These are phyloP conservation scores for Ichneumoninae sp. DNA, from an alignment of 2,888 invertebrate genomes.

Conservation along the genomic window DNA sequence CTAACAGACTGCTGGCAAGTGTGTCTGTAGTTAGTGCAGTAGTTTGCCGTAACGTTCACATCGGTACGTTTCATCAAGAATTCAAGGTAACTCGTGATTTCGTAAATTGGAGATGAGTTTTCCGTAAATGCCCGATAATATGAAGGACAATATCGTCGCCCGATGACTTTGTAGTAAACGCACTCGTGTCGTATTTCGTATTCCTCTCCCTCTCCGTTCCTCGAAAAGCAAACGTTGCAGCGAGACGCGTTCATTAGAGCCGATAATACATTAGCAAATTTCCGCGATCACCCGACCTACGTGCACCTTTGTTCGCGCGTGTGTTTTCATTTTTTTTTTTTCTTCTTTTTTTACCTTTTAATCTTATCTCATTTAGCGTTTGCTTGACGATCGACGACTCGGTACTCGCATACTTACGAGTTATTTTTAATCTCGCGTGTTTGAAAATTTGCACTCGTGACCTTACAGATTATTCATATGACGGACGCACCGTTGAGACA, in stretches of 20 bases:
- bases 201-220: not conserved
- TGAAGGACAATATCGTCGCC: not conserved
- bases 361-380: constrained; percentile 16
- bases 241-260: not conserved
- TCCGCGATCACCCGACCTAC: not conserved
- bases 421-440: not conserved
- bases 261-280: not conserved
- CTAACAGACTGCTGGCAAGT: constrained; percentile 74
- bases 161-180: not conserved
- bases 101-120: not conserved
- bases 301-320: constrained; percentile 25
- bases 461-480: constrained; percentile 74
- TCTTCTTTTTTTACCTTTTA: constrained; percentile 17
- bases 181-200: not conserved
- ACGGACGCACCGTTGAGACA: constrained; percentile 70
- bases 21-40: constrained; percentile 75
- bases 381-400: constrained; percentile 16
- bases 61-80: constrained; percentile 72
- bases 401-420: not conserved
- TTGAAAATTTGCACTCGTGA: constrained; percentile 25
- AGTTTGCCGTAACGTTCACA: constrained; percentile 75
- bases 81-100: constrained; percentile 73
- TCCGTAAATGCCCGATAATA: not conserved
- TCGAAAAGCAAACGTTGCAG: not conserved
- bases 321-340: not conserved